phyloP scores from a whole-genome alignment of 2,888 invertebrate genomes.

The Synergus gifuensis region DNA sequence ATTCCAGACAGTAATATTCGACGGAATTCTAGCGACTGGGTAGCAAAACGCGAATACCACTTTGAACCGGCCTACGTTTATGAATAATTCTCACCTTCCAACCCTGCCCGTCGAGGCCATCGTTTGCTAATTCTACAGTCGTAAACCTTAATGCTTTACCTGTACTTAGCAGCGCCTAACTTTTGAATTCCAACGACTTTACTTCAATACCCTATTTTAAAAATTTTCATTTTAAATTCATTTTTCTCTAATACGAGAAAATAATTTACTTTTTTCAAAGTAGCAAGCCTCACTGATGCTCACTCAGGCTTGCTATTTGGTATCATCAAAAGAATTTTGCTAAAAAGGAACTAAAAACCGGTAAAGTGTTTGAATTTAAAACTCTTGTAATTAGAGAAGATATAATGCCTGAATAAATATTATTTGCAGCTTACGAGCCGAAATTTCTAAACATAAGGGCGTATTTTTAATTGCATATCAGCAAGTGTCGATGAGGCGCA shows the following conservation, averaged over 20 bases:
- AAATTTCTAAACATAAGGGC: no score
- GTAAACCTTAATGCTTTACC: conserved; percentile 41
- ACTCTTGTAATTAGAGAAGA: no score
- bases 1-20: conserved; percentile 69
- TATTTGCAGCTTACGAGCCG: no score
- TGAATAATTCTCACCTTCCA: conserved; percentile 74
- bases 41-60: conserved; percentile 47
- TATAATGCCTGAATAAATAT: no score
- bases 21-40: conserved; percentile 69
- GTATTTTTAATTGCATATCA: no score
- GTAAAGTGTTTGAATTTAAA: no score
- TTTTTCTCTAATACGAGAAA: neutral
- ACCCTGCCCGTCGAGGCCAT: conserved; percentile 27
- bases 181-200: neutral
- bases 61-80: conserved; percentile 69
- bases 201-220: neutral
- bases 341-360: no score
- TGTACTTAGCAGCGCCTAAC: neutral
- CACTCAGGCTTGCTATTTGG: no score
- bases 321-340: no score
- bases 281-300: no score
- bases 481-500: no score
- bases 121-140: conserved; percentile 19
- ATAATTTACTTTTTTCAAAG: no score
- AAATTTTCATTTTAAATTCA: neutral